These are phyloP conservation scores for Bedellia somnulentella DNA, from an alignment of 2,888 invertebrate genomes.

Conservation along the genomic window DNA sequence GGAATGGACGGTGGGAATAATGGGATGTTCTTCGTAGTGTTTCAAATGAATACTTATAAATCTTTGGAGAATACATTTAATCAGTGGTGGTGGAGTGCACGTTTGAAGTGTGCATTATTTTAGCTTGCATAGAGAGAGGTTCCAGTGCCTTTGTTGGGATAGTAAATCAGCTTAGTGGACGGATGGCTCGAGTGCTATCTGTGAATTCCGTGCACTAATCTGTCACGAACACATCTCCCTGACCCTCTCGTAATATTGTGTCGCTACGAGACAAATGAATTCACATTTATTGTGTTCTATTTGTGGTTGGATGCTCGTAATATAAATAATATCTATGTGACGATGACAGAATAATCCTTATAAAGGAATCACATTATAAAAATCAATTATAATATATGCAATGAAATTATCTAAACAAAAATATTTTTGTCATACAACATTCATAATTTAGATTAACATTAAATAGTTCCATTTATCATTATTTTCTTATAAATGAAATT, in stretches of 20 bases:
- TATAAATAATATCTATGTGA: too few relatives aligned
- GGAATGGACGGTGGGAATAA: too few relatives aligned
- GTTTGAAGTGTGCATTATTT: conserved; percentile 45
- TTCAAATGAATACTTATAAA: conserved; percentile 55
- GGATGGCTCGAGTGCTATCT: conserved; percentile 38
- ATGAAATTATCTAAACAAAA: too few relatives aligned
- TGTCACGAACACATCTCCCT: conserved; percentile 14
- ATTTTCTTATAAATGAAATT: too few relatives aligned
- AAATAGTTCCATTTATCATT: too few relatives aligned
- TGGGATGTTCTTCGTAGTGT: too few relatives aligned
- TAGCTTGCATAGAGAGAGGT: conserved; percentile 29
- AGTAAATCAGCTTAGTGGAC: conserved; percentile 53
- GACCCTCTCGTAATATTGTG: background rate
- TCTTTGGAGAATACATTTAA: conserved; percentile 51
- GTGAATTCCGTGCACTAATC: conserved; percentile 30
- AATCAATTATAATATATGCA: too few relatives aligned
- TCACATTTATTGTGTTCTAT: conserved; percentile 1
- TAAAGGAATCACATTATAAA: too few relatives aligned
- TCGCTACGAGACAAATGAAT: too few relatives aligned
- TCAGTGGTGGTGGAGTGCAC: conserved; percentile 36
- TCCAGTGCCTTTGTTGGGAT: conserved; percentile 34
- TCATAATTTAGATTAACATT: too few relatives aligned
- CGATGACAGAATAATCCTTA: too few relatives aligned
- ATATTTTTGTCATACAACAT: too few relatives aligned
- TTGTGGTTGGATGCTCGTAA: background rate